phyloP scores from a whole-genome alignment of 2,888 invertebrate species.

The Ectemnius continuus region DNA sequence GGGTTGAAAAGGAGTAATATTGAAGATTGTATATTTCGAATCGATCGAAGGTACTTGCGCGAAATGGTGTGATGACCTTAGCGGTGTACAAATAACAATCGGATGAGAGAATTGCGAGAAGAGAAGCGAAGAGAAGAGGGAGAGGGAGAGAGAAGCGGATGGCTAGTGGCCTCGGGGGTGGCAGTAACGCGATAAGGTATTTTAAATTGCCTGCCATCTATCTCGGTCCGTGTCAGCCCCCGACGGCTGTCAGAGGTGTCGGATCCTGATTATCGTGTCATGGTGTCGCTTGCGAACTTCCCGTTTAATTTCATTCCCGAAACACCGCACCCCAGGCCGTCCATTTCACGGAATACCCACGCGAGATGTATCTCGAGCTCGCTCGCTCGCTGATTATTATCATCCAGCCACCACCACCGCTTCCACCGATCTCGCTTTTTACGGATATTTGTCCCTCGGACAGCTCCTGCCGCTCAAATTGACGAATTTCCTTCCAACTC shows the following conservation, averaged over 20 bases:
- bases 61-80: neutral
- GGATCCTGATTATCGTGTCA: slow-evolving; percentile 56
- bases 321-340: slow-evolving; percentile 9
- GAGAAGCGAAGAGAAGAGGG: neutral
- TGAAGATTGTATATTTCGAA: too few relatives aligned
- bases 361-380: slow-evolving; percentile 6
- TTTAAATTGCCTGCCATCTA: slow-evolving; percentile 56
- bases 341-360: neutral
- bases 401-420: too few relatives aligned
- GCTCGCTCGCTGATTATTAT: too few relatives aligned
- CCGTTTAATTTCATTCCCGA: slow-evolving; percentile 44
- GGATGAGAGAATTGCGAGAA: neutral
- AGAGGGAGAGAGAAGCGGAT: neutral
- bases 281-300: slow-evolving; percentile 37
- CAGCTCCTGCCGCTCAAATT: too few relatives aligned
- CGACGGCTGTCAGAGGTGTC: slow-evolving; percentile 51
- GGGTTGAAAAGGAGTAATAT: too few relatives aligned
- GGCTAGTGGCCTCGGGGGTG: neutral
- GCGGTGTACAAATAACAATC: slow-evolving; percentile 27
- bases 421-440: too few relatives aligned
- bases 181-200: slow-evolving; percentile 48
- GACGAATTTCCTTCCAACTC: too few relatives aligned
- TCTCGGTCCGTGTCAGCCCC: slow-evolving; percentile 30
- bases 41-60: too few relatives aligned
- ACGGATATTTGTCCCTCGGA: too few relatives aligned